A percentile compares a stretch with the other conserved stretches of the same genome.
Evolutionary conservation across 2,113 vertebrate genomes (phyloP).

Genomic region (Caretta caretta): DNA sequence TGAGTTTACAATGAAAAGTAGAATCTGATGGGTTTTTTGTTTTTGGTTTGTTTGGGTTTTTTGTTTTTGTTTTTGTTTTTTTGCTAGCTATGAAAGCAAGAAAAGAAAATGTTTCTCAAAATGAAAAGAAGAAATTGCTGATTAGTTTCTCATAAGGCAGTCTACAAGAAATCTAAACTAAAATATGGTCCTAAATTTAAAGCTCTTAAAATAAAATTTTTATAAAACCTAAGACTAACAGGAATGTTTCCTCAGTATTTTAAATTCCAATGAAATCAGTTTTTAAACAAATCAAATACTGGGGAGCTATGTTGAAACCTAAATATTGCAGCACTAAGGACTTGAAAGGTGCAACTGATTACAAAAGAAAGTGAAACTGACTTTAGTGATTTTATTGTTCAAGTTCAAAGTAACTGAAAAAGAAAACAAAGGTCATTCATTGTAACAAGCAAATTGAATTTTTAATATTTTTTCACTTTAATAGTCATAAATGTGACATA

Average conservation of each 20-base stretch:
- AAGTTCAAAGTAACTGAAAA: background rate
- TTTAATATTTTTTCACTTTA: background rate
- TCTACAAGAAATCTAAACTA: background rate
- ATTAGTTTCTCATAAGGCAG: background rate
- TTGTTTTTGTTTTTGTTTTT: background rate
- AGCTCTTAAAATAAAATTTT: background rate
- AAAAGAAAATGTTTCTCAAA: background rate
- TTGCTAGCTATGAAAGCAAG: background rate
- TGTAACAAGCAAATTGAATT: background rate
- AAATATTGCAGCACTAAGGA: background rate
- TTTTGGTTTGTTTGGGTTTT: background rate
- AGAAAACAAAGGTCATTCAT: background rate
- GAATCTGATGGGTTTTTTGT: background rate
- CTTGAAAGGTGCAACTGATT: background rate
- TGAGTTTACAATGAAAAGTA: constrained; percentile 78
- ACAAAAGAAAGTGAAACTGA: background rate
- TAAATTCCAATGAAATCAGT: background rate
- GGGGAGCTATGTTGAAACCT: background rate
- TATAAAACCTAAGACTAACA: background rate
- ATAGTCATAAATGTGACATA: background rate
- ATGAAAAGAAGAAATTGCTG: background rate
- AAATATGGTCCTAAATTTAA: background rate
- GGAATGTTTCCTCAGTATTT: background rate
- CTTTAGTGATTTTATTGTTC: background rate
- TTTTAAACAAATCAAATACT: background rate